Evolutionary conservation across 2,797 vertebrate species (phyloP), one percentile per base, ranked within the genome.

Genomic region (Pangasius larnaudii): DNA sequence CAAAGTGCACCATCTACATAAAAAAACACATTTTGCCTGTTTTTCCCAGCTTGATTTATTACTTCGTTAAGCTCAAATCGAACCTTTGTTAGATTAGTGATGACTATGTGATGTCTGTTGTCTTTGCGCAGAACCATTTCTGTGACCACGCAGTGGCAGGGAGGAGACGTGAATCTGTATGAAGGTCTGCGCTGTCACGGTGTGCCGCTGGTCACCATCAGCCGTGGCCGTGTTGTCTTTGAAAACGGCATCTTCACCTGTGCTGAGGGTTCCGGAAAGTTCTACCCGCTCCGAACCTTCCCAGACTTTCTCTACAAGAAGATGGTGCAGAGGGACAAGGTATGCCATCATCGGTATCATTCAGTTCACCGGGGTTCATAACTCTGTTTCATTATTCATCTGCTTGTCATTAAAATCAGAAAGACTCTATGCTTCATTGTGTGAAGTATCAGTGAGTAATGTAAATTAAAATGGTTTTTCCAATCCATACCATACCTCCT

Each of bases 241-340:
- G 98, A 99, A 94, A 99, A 98, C 0, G 98, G 96, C 0, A 97
- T 98, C 83, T 99, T 99, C 94, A 99, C 98, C 67, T 99, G 98
- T 0, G 97, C 98, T 0, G 97, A 99, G 93, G 98, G 98, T 65
- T 98, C 98, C 0, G 98, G 98, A 83, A 97, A 97, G 91, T 99
- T 98, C 94, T 99, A 97, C 92, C 98, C 98, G 0, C 96, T 99
- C 91, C 95, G 98, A 89, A 98, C 98, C 91, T 99, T 99, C 93
- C 98, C 98, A 0, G 98, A 99, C 92, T 96, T 96, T 61, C 97
- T 99, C 87, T 99, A 99, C 95, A 99, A 99, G 97, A 99, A 99
- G 92, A 97, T 99, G 96, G 98, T 99, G 85, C 98, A 99, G 95
- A 96, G 98, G 88, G 98, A 99, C 95, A 99, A 98, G 98, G 98